Base-by-base conservation (phyloP, 2,888 invertebrate species). In the Abrostola tripartita region DNA sequence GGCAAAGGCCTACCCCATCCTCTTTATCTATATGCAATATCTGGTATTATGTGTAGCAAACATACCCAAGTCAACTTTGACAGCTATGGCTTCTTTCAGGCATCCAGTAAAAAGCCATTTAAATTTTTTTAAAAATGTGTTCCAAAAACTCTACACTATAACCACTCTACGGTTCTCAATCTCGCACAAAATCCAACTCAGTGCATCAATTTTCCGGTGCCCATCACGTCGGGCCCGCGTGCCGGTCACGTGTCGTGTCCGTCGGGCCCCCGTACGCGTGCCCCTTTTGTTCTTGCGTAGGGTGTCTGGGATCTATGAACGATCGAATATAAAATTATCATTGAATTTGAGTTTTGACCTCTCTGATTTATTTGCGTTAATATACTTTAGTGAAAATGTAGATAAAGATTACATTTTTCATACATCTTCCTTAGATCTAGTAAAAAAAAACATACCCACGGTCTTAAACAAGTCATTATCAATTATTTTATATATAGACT, bases 181-280 rank as follows among this genome's bases (percentile, higher is more conserved):
- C 59, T 58, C 50, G 60, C 58, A 61, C 77, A 67, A 69, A 70
- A 73, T 74, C 74, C 72, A 77, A 75, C 74, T 64, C 81, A 80
- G 83, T 85, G 84, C 90, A 89, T 91, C 91, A 91, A 91, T 91
- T 91, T 90, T 87, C 85, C 88, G 88, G 86, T 86, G 87, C 86
- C 90, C 90, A 89, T 90, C 91, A 85, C 81, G 80, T 79, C 77
- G 67, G 59, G 81, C 61, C 71, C 92, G 81, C 92, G 92, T 90
- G 92, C 51, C 85, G 85, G 91, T 67, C 92, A 88, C 92, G 92
- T 89, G 92, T 60, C 78, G 69, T 75, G 81, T 81, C 79, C 82
- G 72, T 75, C 82, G 81, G 76, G 75, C 68, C 77, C 72, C 64
- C 79, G 58, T 52, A 66, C 75, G 81, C 69, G 78, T 71, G 79